phyloP scores from a whole-genome alignment of 1,140 invertebrate species.

The Venturia canescens region DNA sequence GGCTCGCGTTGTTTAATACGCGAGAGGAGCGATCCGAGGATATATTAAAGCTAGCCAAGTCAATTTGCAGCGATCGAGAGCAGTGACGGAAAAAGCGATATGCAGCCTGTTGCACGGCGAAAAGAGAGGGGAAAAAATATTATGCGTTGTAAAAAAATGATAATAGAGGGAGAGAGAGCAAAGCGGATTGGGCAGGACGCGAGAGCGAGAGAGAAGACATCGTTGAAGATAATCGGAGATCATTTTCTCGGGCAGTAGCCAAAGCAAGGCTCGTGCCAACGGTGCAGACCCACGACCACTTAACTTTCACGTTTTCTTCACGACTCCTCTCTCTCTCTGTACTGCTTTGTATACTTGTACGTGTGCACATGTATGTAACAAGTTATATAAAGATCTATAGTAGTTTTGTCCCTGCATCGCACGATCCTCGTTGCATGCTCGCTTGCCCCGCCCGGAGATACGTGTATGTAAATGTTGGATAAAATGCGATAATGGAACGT shows the following conservation, averaged over 20 bases:
- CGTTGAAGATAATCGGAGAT: constrained; percentile 67
- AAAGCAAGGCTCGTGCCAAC: constrained; percentile 61
- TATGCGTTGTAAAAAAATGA: background rate
- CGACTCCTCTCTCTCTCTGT: background rate
- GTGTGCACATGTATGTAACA: background rate
- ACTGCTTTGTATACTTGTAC: background rate
- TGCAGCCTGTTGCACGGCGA: too few species aligned
- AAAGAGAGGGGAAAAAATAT: too few species aligned
- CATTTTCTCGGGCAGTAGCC: constrained; percentile 67
- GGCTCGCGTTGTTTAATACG: too few species aligned
- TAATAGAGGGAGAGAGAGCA: background rate
- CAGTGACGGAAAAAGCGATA: too few species aligned
- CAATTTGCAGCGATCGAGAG: background rate
- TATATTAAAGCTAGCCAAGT: background rate
- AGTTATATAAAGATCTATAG: constrained; percentile 44
- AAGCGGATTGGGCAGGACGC: constrained; percentile 14
- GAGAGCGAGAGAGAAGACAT: constrained; percentile 46
- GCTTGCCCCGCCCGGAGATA: constrained; percentile 61
- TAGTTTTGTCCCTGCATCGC: constrained; percentile 58
- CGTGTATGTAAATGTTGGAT: constrained; percentile 30
- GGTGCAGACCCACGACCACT: constrained; percentile 64
- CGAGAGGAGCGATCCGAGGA: too few species aligned
- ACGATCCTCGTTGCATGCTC: constrained; percentile 68
- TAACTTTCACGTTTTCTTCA: constrained; percentile 69
- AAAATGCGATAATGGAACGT: constrained; percentile 15